Evolutionary conservation across 2,113 vertebrate species (phyloP), one percentile per base, ranked within the genome.

Genomic region (Daphoenositta chrysoptera): DNA sequence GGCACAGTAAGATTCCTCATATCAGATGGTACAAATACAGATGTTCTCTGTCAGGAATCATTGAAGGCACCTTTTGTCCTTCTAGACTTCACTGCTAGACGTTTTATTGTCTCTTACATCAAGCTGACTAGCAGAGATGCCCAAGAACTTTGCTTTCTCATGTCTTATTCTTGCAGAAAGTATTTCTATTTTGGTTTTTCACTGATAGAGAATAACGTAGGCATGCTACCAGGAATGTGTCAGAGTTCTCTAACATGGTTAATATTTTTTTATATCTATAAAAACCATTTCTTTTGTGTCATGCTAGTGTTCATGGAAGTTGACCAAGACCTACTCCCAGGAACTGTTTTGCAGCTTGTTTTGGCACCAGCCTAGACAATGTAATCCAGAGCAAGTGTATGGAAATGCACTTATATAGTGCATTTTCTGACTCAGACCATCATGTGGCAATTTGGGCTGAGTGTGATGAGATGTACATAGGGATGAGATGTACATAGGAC

Each of bases 221-320:
- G 27, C 13, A 13, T 53, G 22, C 37, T 24, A n/a, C 58, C 15
- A 28, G 42, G 45, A 54, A 37, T 33, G 10, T 33, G 37, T 63
- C 15, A 84, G 14, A 20, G 13, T 54, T 82, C 31, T 87, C 5
- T 37, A 37, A 57, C 2, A 2, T 51, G 7, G 9, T 47, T 93
- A 22, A 27, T 37, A 1, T 27, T 45, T 77, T 89, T 61, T 56
- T 26, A 3, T n/a, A 27, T 63, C 30, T 37, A 3, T 68, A 30
- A 54, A 83, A 70, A 42, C 14, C 70, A 1, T 63, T 75, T 70
- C 13, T 15, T 85, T 50, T 82, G 6, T 71, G 11, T 73, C 0
- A 0, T 65, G 42, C 45, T 78, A 10, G 7, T 65, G 28, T 45
- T 89, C 1, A 0, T 73, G 33, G 28, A 65, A 56, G 12, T 39